phyloP scores from a whole-genome alignment of 1,140 invertebrate species.

The Psix sp. region DNA sequence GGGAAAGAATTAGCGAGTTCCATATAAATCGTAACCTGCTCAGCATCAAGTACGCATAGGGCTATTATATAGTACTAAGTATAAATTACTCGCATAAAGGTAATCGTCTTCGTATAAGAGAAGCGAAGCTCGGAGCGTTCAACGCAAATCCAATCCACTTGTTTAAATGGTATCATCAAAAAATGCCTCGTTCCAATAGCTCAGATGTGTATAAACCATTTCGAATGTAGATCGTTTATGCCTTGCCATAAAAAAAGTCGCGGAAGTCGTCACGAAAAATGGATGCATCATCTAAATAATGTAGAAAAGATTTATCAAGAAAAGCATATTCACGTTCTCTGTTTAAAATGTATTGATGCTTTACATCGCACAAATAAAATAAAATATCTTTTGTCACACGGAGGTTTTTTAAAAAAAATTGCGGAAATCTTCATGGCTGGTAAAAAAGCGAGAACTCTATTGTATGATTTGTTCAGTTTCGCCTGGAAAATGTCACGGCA shows the following conservation, averaged over 20 bases:
- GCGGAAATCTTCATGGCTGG: too few relatives aligned
- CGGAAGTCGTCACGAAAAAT: too few relatives aligned
- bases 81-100: constrained; percentile 51
- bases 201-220: background rate
- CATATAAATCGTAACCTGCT: constrained; percentile 47
- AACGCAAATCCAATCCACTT: constrained; percentile 25
- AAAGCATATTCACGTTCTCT: too few relatives aligned
- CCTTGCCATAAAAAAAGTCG: background rate
- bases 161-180: constrained; percentile 36
- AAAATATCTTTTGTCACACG: too few relatives aligned
- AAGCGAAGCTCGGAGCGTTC: constrained; percentile 26
- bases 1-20: constrained; percentile 38
- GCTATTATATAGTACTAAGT: constrained; percentile 58
- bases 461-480: too few relatives aligned
- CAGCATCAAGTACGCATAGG: constrained; percentile 42
- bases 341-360: too few relatives aligned
- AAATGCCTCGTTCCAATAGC: constrained; percentile 3
- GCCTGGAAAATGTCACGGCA: too few relatives aligned
- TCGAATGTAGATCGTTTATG: constrained; percentile 19
- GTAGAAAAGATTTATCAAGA: too few relatives aligned
- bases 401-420: too few relatives aligned
- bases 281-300: too few relatives aligned
- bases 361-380: too few relatives aligned
- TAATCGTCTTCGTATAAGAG: constrained; percentile 38
- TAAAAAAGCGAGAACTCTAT: too few relatives aligned